phyloP scores from a whole-genome alignment of 2,888 invertebrate species.

The Helleia helle region DNA sequence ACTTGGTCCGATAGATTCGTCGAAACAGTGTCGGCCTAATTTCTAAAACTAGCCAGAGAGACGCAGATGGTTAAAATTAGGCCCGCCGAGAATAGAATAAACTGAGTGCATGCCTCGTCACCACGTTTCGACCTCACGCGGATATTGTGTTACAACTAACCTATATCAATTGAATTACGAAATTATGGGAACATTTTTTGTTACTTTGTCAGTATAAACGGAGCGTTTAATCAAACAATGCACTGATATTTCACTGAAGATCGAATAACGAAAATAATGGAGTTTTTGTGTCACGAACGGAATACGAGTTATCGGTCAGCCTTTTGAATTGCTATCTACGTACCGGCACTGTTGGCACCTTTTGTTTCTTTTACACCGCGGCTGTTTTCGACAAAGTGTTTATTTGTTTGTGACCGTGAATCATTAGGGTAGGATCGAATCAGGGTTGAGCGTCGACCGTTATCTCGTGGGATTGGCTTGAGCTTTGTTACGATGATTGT shows the following conservation, averaged over 20 bases:
- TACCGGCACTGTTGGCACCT: conserved; percentile 33
- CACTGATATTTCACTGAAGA: conserved; percentile 17
- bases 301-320: conserved; percentile 64
- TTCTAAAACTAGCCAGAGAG: conserved; percentile 69
- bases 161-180: conserved; percentile 24
- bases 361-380: conserved; percentile 45
- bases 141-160: conserved; percentile 66
- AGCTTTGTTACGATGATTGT: conserved; percentile 73
- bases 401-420: conserved; percentile 42
- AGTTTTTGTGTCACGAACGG: conserved; percentile 64
- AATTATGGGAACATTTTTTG: too few relatives aligned
- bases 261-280: conserved; percentile 26
- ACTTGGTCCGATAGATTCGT: conserved; percentile 40
- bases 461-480: conserved; percentile 72
- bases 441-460: conserved; percentile 59
- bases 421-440: conserved; percentile 59
- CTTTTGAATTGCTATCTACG: conserved; percentile 65
- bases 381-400: conserved; percentile 34
- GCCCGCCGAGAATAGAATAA: conserved; percentile 67
- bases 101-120: conserved; percentile 55
- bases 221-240: conserved; percentile 43
- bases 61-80: conserved; percentile 74
- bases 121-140: conserved; percentile 36
- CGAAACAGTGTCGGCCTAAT: conserved; percentile 59
- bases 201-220: too few relatives aligned